A percentile compares a stretch with the other conserved stretches of the same genome.
These are phyloP conservation scores for Pristiophorus japonicus DNA, from an alignment of 2,113 vertebrate species.

Conservation along the genomic window DNA sequence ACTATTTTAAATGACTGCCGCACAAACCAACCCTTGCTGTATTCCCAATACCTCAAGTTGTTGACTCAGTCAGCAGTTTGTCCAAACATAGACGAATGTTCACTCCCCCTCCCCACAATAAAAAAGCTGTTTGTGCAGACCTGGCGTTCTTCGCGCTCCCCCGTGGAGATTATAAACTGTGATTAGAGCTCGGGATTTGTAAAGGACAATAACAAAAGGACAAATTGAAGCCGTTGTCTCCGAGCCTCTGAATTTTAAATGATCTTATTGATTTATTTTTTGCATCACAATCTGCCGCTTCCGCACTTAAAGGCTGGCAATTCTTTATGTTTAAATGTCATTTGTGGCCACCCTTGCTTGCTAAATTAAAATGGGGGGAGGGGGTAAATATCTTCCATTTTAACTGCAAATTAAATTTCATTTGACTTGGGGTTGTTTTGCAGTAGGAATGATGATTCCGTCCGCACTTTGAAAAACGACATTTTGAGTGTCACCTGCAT, in stretches of 20 bases:
- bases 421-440: not conserved
- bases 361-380: not conserved
- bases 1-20: not conserved
- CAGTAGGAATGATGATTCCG: not conserved
- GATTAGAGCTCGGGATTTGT: not conserved
- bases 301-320: not conserved
- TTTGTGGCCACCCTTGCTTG: not conserved
- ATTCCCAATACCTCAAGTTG: not conserved
- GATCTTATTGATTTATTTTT: constrained; percentile 32
- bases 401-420: not conserved
- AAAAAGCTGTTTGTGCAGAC: not conserved
- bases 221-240: constrained; percentile 30
- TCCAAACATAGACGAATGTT: not conserved
- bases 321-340: not conserved
- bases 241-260: constrained; percentile 30
- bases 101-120: not conserved
- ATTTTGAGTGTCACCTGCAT: not conserved
- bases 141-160: not conserved
- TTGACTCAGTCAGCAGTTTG: not conserved
- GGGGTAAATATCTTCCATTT: not conserved
- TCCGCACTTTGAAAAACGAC: not conserved
- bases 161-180: not conserved
- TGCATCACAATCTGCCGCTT: constrained; percentile 27
- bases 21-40: not conserved
- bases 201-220: constrained; percentile 16